Percentiles rank a stretch among this genome's conserved stretches.
phyloP scores from a whole-genome alignment of 2,888 invertebrate species.

The Cheilosia soror region DNA sequence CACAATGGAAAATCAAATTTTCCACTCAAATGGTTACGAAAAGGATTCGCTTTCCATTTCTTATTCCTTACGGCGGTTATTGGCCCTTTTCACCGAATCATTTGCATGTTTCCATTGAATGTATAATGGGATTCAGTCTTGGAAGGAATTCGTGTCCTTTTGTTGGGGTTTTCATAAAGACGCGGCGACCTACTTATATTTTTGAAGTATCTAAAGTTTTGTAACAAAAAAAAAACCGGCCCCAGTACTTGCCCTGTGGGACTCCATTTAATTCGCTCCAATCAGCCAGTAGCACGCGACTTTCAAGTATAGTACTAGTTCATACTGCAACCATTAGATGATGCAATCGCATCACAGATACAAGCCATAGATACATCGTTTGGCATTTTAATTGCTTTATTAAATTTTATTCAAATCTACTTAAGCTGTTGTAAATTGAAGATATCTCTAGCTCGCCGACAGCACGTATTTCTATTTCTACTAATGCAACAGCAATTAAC shows the following conservation, averaged over 20 bases:
- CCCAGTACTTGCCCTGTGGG: not conserved
- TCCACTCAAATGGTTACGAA: slow-evolving; percentile 21
- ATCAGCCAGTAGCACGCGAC: not conserved
- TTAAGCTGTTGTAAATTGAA: slow-evolving; percentile 51
- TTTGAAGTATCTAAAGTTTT: no score
- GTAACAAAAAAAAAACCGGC: not conserved
- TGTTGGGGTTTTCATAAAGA: not conserved
- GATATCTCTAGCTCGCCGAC: slow-evolving; percentile 17
- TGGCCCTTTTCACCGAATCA: not conserved
- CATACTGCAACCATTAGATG: slow-evolving; percentile 1
- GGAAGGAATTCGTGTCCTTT: slow-evolving; percentile 7
- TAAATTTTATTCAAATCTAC: slow-evolving; percentile 58
- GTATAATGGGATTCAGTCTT: not conserved
- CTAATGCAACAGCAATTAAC: slow-evolving; percentile 63
- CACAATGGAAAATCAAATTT: slow-evolving; percentile 41
- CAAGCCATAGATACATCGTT: not conserved
- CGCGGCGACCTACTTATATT: not conserved
- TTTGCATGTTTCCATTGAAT: not conserved
- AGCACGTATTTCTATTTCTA: not conserved
- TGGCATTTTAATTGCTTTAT: slow-evolving; percentile 27
- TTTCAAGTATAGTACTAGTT: not conserved
- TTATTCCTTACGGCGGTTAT: not conserved
- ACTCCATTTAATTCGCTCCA: not conserved
- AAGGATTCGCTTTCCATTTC: slow-evolving; percentile 7
- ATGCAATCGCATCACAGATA: slow-evolving; percentile 11